phyloP scores from a whole-genome alignment of 2,113 vertebrate species.

The Girardinichthys multiradiatus region DNA sequence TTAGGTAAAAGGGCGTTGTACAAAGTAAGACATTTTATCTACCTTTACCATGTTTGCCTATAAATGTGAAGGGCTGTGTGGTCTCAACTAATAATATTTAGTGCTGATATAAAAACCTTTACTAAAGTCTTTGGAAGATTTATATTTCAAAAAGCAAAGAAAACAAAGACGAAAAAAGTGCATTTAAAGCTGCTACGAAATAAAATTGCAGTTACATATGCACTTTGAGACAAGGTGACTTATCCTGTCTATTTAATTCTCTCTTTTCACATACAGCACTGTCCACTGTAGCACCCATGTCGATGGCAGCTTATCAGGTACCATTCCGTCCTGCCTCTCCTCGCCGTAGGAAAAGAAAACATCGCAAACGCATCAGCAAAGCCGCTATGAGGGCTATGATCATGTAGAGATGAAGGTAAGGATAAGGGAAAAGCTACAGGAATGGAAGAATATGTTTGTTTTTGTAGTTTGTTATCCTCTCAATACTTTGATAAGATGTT shows the following conservation, averaged over 20 bases:
- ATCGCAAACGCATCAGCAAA: constrained; percentile 79
- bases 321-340: constrained; percentile 57
- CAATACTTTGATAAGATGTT: too few species aligned
- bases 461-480: background rate
- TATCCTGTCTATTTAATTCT: background rate
- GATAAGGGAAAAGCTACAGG: background rate
- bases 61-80: too few species aligned
- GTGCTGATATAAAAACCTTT: too few species aligned
- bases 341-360: constrained; percentile 72
- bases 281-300: constrained; percentile 22
- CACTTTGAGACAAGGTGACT: background rate
- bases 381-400: constrained; percentile 79
- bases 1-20: too few species aligned
- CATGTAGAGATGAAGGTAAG: constrained; percentile 73
- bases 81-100: too few species aligned
- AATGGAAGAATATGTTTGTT: background rate
- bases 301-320: constrained; percentile 26
- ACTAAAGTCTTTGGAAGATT: too few species aligned
- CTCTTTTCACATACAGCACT: constrained; percentile 21
- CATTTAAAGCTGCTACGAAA: background rate
- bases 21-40: too few species aligned
- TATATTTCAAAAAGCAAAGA: too few species aligned
- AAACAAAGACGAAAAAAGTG: too few species aligned
- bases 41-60: too few species aligned
- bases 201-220: background rate